phyloP scores from a whole-genome alignment of 2,797 vertebrate genomes.

The Karalla daura region DNA sequence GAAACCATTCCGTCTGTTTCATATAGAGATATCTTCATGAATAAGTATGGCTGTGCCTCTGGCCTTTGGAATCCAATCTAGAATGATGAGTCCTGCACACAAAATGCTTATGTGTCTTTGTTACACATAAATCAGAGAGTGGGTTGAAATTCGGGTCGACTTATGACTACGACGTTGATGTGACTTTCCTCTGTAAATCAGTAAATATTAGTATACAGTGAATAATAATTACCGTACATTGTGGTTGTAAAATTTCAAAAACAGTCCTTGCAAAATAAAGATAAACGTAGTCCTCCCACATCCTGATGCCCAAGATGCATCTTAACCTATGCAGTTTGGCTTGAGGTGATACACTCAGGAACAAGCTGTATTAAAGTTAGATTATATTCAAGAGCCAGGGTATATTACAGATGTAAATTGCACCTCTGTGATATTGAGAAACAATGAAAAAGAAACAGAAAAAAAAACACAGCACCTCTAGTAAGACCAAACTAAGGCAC shows the following conservation, averaged over 20 bases:
- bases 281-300: background rate
- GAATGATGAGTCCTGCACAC: background rate
- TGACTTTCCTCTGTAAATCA: no score
- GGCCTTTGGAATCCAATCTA: background rate
- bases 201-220: background rate
- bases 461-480: background rate
- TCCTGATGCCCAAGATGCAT: background rate
- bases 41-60: background rate
- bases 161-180: background rate
- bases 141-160: background rate
- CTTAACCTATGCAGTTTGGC: background rate
- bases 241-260: background rate
- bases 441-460: no score
- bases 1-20: conserved; percentile 1
- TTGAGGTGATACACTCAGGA: background rate
- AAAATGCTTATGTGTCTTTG: background rate
- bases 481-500: background rate
- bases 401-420: background rate
- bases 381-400: background rate
- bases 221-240: background rate
- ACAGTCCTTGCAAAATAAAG: background rate
- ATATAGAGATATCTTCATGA: conserved; percentile 1
- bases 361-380: background rate
- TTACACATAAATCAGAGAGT: background rate
- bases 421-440: background rate